Evolutionary conservation across 2,797 vertebrate species (phyloP).

Genomic region (Sebastes minor): DNA sequence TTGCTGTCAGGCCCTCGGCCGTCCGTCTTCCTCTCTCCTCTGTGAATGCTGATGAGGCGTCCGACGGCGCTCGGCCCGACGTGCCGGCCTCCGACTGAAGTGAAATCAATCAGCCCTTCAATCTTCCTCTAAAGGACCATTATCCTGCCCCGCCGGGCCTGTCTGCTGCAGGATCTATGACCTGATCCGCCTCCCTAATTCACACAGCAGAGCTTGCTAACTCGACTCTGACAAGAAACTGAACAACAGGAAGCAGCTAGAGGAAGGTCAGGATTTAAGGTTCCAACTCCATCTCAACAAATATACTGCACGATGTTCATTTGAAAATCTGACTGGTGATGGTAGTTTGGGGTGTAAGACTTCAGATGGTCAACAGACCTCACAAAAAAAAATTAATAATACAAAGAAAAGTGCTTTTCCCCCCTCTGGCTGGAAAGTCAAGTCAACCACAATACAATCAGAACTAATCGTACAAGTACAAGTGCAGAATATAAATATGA

Average conservation of each 20-base stretch:
- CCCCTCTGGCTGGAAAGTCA: background rate
- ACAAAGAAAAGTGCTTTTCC: background rate
- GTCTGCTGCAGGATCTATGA: constrained; percentile 49
- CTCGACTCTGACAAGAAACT: constrained; percentile 17
- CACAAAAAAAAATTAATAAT: too few species aligned
- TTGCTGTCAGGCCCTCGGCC: constrained; percentile 52
- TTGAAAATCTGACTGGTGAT: background rate
- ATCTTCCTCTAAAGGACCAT: constrained; percentile 74
- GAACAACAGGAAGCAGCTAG: background rate
- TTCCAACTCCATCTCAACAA: background rate
- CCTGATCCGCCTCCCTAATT: constrained; percentile 42
- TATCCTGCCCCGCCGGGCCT: constrained; percentile 54
- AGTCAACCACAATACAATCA: background rate
- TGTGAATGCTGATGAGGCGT: constrained; percentile 76
- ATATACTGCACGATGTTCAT: background rate
- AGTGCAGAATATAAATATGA: background rate
- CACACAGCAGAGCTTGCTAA: constrained; percentile 28
- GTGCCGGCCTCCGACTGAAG: constrained; percentile 72
- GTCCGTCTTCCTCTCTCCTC: constrained; percentile 44
- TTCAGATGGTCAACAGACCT: too few species aligned
- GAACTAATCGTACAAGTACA: background rate
- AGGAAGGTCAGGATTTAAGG: constrained; percentile 24
- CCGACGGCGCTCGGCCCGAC: constrained; percentile 46
- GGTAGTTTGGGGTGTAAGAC: background rate
- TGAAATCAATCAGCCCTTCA: constrained; percentile 83